phyloP scores from a whole-genome alignment of 1,140 invertebrate species.

The Lepeophtheirus salmonis region DNA sequence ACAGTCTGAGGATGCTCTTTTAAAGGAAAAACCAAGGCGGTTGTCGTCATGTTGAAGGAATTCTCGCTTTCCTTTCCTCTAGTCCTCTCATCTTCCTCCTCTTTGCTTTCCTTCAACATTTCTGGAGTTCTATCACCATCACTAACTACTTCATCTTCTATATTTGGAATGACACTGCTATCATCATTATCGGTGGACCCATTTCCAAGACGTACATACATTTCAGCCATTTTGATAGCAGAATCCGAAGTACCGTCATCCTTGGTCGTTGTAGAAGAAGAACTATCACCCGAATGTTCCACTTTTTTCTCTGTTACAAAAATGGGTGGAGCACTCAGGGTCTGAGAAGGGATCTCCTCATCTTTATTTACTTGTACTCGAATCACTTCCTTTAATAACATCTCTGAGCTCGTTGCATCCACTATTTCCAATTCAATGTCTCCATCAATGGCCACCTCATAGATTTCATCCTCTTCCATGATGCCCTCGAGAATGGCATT shows the following conservation, averaged over 20 bases:
- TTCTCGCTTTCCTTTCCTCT: neutral
- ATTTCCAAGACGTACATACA: constrained; percentile 9
- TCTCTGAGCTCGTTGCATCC: neutral
- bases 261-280: neutral
- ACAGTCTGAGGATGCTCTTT: no score
- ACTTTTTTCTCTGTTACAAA: neutral
- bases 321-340: neutral
- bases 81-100: no score
- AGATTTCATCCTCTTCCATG: neutral
- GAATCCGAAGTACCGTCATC: neutral
- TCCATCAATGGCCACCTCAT: neutral
- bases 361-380: neutral
- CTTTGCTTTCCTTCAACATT: no score
- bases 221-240: neutral
- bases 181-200: constrained; percentile 6
- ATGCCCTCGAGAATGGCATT: neutral
- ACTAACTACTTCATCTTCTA: constrained; percentile 4
- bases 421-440: neutral
- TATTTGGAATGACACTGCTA: neutral
- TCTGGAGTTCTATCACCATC: no score
- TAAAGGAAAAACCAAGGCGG: no score
- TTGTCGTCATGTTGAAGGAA: neutral
- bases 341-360: neutral
- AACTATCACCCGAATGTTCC: neutral
- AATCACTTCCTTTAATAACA: no score